Base-by-base conservation (phyloP, 2,888 invertebrate genomes). In the Melanotus villosus region DNA sequence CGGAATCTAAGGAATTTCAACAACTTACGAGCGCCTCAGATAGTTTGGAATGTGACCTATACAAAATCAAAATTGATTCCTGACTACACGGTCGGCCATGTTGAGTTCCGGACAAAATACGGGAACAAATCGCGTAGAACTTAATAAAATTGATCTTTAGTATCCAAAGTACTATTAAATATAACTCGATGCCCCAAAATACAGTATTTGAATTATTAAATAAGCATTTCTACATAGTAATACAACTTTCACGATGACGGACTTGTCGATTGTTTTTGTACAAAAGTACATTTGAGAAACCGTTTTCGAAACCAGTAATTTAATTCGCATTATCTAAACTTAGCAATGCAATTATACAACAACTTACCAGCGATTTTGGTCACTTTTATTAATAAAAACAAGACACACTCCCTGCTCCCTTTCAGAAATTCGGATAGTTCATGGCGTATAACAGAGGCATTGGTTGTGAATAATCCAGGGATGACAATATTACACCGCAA, bases 11-110 rank as follows among this genome's bases (percentile, higher is more conserved):
- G 12, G 2, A 12, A 47, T 21, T 47, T 47, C 12, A 3, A 5
- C 1, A 3, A 23, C 23, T n/a, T 26, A 12, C 12, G 23, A 23
- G 10, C 23, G 47, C 21, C 5, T 23, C 21, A 10, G 23, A 10
- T 1, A 21, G 14, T 30, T 52, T 32, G 52, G 52, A 52, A 52
- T 32, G 52, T 32, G 52, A 56, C 38, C 56, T 38, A 30, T 50
- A 65, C 70, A 76, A 80, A 80, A 79, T 75, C 79, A 79, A 82
- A 84, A 83, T 83, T 83, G 82, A 83, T 82, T 82, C 81, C 78
- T 79, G 80, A 77, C 81, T 79, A 75, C 71, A 65, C 73, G 72
- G 83, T 84, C 84, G 83, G 84, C 84, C 84, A 84, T 84, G 84
- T 84, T 84, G 84, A 79, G 75, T 72, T 67, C 57, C 71, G 69